Base-by-base conservation (phyloP, 2,797 vertebrate genomes). In the Sebastes baramenuke region DNA sequence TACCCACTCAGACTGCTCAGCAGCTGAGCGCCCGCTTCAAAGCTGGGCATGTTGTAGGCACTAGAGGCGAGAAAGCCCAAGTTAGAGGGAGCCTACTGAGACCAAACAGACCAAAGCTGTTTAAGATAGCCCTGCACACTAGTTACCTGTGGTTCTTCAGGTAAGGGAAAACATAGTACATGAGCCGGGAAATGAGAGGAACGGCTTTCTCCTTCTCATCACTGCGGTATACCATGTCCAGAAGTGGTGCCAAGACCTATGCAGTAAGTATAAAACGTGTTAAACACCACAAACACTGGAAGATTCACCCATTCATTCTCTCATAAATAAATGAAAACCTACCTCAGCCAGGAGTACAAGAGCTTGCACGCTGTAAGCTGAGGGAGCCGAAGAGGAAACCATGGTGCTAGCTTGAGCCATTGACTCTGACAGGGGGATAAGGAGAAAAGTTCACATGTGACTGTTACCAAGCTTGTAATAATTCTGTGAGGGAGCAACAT, bases 181-280 rank as follows among this genome's bases (percentile, higher is more conserved):
- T 96, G 87, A 99, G 90, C 20, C 98, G 97, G 12, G 98, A 98
- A 89, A 99, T 97, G 73, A 99, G 92, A 0, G 98, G 98, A 75
- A 99, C 95, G 0, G 98, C 99, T 83, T 96, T 99, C 83, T 99
- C 99, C 86, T 99, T 99, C 94, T 99, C 99, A 0, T 99, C 98
- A 0, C 99, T 99, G 67, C 97, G 97, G 83, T 98, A 99, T 4
- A 99, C 97, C 98, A 99, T 96, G 92, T 99, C 99, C 90, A 99
- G 93, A 69, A 99, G 97, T 3, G 96, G 96, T 18, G 99, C 97
- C 93, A 97, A 79, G 70, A 97, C 85, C 95, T 97, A 32, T 11
- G 59, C 4, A 20, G 67, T 8, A 32, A 84, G 9, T 52, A 52
- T 1, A 70, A 29, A 77, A 32, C 5, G 6, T 61, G 30, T 70